A percentile compares a stretch with the other conserved stretches of the same genome.
phyloP scores from a whole-genome alignment of 2,113 vertebrate genomes.

The Muscicapa adusta region DNA sequence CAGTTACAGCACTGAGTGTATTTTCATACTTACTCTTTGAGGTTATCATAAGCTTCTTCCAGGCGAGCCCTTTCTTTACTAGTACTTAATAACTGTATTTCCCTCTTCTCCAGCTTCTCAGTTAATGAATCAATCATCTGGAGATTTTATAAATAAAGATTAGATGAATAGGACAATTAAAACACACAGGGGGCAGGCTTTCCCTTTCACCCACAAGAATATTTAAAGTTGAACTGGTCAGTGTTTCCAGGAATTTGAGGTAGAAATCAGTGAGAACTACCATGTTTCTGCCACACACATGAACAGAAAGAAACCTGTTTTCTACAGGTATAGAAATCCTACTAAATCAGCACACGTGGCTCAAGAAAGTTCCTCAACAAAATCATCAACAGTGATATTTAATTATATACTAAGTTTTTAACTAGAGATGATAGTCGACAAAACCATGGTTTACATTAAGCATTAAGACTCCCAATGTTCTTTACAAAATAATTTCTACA shows the following conservation, averaged over 20 bases:
- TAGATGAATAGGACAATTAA: slow-evolving; percentile 15
- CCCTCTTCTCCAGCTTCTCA: slow-evolving; percentile 90
- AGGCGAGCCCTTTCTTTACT: slow-evolving; percentile 95
- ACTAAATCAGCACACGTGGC: neutral
- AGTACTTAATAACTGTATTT: slow-evolving; percentile 86
- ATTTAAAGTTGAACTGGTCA: neutral
- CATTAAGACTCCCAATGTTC: neutral
- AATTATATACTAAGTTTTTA: neutral
- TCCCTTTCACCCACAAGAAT: neutral
- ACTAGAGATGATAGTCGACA: neutral
- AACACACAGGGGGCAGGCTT: neutral
- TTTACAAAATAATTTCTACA: neutral
- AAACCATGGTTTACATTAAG: neutral
- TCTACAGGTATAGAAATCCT: neutral
- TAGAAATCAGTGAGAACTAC: neutral
- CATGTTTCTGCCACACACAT: neutral
- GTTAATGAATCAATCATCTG: slow-evolving; percentile 89
- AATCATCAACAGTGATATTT: neutral
- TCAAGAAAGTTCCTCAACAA: neutral
- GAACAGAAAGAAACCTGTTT: neutral
- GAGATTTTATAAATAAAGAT: slow-evolving; percentile 37
- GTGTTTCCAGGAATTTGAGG: neutral
- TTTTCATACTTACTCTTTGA: slow-evolving; percentile 90
- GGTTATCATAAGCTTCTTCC: slow-evolving; percentile 94
- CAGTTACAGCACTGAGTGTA: neutral